These are phyloP conservation scores for Ctenopoma multispine DNA, from an alignment of 2,797 vertebrate species.

Conservation along the genomic window DNA sequence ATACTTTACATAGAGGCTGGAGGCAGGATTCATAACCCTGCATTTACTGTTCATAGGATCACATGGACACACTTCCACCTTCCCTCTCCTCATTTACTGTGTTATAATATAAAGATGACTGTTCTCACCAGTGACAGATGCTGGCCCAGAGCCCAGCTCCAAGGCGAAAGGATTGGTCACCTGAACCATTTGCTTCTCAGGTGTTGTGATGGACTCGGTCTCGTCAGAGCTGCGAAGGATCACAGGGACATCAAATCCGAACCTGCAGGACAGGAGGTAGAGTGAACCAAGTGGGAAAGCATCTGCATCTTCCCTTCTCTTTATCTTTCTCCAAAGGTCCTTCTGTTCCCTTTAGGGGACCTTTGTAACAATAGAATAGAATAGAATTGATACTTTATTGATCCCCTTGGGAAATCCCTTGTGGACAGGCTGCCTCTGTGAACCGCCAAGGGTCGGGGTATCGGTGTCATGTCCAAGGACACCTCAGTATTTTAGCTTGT, in stretches of 20 bases:
- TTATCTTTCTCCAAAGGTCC: background rate
- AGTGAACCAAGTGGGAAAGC: background rate
- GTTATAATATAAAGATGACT: background rate
- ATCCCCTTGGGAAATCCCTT: no score
- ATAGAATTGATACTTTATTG: no score
- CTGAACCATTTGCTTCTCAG: slow-evolving; percentile 93
- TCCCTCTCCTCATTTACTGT: background rate
- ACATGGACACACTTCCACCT: background rate
- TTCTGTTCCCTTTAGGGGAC: no score
- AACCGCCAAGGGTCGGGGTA: no score
- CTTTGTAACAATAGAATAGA: no score
- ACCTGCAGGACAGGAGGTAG: slow-evolving; percentile 80
- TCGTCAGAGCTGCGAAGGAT: slow-evolving; percentile 94
- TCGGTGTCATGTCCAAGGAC: no score
- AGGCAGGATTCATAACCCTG: background rate
- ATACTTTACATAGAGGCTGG: background rate
- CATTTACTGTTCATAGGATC: background rate
- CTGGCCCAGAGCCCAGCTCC: slow-evolving; percentile 81
- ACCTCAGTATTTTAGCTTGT: no score
- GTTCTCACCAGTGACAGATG: slow-evolving; percentile 87
- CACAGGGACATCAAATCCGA: slow-evolving; percentile 93
- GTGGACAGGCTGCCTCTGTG: no score
- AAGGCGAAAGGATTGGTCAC: slow-evolving; percentile 94
- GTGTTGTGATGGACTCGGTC: slow-evolving; percentile 81
- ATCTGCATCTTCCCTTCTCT: background rate